Conservation (phyloP, 1,140 invertebrate species). For the Trichomalopsis sarcophagae region DNA sequence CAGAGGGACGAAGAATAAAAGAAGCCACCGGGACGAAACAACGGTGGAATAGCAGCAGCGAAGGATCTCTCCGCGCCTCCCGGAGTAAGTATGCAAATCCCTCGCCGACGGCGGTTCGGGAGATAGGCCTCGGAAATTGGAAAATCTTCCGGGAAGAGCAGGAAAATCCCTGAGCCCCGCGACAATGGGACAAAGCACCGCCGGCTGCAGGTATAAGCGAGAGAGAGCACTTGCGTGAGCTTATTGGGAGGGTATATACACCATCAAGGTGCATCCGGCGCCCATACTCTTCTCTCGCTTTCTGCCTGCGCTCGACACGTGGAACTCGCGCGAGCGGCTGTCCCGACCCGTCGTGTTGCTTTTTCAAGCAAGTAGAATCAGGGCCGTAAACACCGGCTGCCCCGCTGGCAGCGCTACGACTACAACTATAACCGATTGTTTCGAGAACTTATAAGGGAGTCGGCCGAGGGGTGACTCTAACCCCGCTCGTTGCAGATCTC, state of each 20-base stretch:
- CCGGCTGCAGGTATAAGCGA: slow-evolving; percentile 15
- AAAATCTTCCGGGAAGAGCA: slow-evolving; percentile 21
- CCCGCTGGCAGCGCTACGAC: neutral
- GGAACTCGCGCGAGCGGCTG: neutral
- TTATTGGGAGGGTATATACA: neutral
- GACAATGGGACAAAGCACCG: slow-evolving; percentile 1
- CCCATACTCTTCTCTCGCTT: neutral
- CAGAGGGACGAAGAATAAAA: neutral
- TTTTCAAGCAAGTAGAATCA: neutral
- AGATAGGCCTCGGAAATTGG: neutral
- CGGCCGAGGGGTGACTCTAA: slow-evolving; percentile 15
- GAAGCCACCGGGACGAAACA: neutral
- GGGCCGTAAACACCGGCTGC: slow-evolving; percentile 20
- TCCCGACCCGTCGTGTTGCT: neutral
- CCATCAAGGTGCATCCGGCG: neutral
- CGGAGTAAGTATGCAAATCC: slow-evolving; percentile 18
- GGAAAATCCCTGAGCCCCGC: neutral
- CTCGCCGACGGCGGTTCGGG: neutral
- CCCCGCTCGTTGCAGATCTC: neutral
- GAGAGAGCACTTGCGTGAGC: neutral
- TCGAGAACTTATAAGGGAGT: slow-evolving; percentile 7
- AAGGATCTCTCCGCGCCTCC: neutral
- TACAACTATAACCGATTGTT: slow-evolving; percentile 12
- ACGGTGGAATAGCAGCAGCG: neutral
- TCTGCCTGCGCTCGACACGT: neutral